A percentile compares a stretch with the other conserved stretches of the same genome.
These are phyloP conservation scores for Heliconius eleuchia DNA, from an alignment of 1,140 invertebrate genomes.

Conservation along the genomic window DNA sequence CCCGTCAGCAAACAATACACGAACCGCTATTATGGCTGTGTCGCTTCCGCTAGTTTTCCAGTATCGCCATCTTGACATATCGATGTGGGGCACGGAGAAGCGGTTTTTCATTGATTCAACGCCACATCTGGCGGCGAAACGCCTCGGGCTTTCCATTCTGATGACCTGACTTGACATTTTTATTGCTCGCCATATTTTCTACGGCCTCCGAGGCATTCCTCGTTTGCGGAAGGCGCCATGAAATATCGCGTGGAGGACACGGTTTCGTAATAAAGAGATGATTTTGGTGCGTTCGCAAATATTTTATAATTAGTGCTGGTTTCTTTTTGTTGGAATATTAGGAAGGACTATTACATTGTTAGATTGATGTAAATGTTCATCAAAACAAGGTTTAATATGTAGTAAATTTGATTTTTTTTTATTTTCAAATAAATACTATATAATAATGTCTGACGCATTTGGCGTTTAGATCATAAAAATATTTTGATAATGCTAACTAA, in stretches of 20 bases:
- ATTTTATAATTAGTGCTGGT: constrained; percentile 9
- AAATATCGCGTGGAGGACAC: constrained; percentile 72
- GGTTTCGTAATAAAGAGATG: constrained; percentile 34
- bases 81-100: constrained; percentile 72
- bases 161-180: constrained; percentile 81
- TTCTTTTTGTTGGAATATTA: not conserved
- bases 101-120: constrained; percentile 80
- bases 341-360: not conserved
- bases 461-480: too few species aligned
- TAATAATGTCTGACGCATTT: too few species aligned
- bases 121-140: constrained; percentile 77
- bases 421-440: too few species aligned
- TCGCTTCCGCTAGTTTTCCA: constrained; percentile 50
- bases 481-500: too few species aligned
- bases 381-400: too few species aligned
- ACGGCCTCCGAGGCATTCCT: constrained; percentile 71
- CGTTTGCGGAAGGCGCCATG: constrained; percentile 64
- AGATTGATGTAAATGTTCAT: too few species aligned
- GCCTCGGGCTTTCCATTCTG: constrained; percentile 76
- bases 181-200: constrained; percentile 77
- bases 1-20: constrained; percentile 63
- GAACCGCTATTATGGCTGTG: constrained; percentile 62
- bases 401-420: too few species aligned
- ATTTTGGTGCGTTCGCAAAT: constrained; percentile 15
- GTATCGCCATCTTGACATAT: constrained; percentile 63